Evolutionary conservation across 2,888 invertebrate genomes (phyloP).

Genomic region (Phengaris alcon): DNA sequence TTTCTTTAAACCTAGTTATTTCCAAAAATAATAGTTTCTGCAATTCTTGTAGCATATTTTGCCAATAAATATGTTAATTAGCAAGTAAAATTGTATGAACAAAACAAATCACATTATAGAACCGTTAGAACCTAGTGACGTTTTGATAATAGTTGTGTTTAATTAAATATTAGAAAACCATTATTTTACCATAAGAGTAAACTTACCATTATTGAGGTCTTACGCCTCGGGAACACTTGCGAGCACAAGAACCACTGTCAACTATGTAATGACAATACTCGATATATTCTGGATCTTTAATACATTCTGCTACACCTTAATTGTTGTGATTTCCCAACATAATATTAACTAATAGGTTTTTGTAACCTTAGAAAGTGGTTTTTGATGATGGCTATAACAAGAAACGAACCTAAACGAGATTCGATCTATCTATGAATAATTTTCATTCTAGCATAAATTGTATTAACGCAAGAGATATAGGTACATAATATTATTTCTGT

Average conservation of each 20-base stretch:
- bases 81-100: no score
- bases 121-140: no score
- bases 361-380: background rate
- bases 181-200: background rate
- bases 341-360: slow-evolving; percentile 1
- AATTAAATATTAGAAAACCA: no score
- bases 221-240: background rate
- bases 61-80: no score
- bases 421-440: no score
- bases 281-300: background rate
- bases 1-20: no score
- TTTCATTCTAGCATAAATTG: no score
- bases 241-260: background rate
- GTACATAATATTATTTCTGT: background rate
- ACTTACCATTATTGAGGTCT: background rate
- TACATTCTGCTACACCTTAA: slow-evolving; percentile 9
- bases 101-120: no score
- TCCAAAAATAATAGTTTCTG: no score
- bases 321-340: background rate
- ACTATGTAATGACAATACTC: background rate
- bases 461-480: background rate
- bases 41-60: no score
- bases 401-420: background rate
- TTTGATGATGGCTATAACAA: background rate
- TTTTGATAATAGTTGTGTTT: no score